Evolutionary conservation across 2,888 invertebrate species (phyloP), one percentile per base, ranked within the genome.

Genomic region (Cordilura impudica): DNA sequence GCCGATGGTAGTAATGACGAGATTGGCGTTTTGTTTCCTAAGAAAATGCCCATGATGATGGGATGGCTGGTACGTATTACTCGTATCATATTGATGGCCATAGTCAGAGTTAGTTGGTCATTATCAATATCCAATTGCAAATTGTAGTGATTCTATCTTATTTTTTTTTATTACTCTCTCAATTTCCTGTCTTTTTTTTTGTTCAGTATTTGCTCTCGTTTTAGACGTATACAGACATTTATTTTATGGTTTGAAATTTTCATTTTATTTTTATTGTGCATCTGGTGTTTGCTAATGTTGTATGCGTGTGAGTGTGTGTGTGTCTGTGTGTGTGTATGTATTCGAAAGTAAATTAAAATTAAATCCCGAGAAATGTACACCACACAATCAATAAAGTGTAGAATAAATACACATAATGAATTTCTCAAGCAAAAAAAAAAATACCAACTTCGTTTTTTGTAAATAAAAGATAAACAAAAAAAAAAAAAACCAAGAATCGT

Each of bases 61-160:
- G 45, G 29, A 18, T 14, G 8, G 23, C 6, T 4, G 23, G 0
- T 23, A 51, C 14, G 26, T 14, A n/a, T n/a, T n/a, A n/a, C n/a
- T n/a, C n/a, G n/a, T n/a, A n/a, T 39, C 14, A 58, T 43, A 23
- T 39, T 61, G 51, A 8, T 70, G 56, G 21, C 23, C 10, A 58
- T 58, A 23, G 35, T 6, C 39, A 19, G 61, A 74, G 29, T 31
- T 71, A 71, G 75, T 67, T 75, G 66, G 75, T 67, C 75, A 75
- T 79, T 71, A 74, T 75, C 71, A 79, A 71, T 79, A 75, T 79
- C 53, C 79, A 75, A 79, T 75, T 74, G 79, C 56, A 69, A 69
- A 70, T 75, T 75, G 71, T 71, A 67, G 43, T 54, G 49, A 75
- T 67, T 78, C 54, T 43, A 26, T 54, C 63, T 56, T 18, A 53